Base-by-base conservation (phyloP, 2,113 vertebrate genomes). In the Odontophorus gujanensis region DNA sequence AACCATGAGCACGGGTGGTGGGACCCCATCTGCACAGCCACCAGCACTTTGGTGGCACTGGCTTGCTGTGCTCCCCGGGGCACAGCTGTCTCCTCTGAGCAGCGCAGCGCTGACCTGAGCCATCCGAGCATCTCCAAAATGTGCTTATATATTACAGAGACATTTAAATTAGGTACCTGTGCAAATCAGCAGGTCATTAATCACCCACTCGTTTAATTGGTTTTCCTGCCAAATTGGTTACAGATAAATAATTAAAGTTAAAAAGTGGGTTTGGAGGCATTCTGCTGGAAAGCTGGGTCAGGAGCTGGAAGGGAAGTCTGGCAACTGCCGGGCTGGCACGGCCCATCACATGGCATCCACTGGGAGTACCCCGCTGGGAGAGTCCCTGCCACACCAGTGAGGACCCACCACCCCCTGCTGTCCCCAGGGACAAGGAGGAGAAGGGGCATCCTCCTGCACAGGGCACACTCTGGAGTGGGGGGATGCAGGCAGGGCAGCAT, bases 211-310 rank as follows among this genome's bases (percentile, higher is more conserved):
- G 13, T 96, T 97, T 97, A 97, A 97, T 97, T 97, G 97, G 81
- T 95, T 97, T 97, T 92, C 85, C 93, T 97, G 95, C 96, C 97
- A 96, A 97, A 97, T 97, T 97, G 96, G 97, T 96, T 96, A 96
- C 96, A 96, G 97, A 97, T 97, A 97, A 97, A 96, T 97, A 97
- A 97, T 97, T 97, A 97, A 97, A 97, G 79, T 61, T 95, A 94
- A 96, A 93, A 96, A 95, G 95, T 92, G 74, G 93, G 51, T 96
- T 95, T 96, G 96, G 92, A 96, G 87, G 96, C 94, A 84, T 95
- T 95, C 86, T 87, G 73, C 85, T 96, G 94, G 88, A 97, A 97
- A 96, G 96, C 17, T 30, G 1, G 88, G 88, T 89, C 89, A 96
- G 93, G 62, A 85, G 79, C 95, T 78, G 82, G 84, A 59, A 90